Conservation (phyloP, 2,888 invertebrate genomes). For the Iselma pallidipennis region DNA sequence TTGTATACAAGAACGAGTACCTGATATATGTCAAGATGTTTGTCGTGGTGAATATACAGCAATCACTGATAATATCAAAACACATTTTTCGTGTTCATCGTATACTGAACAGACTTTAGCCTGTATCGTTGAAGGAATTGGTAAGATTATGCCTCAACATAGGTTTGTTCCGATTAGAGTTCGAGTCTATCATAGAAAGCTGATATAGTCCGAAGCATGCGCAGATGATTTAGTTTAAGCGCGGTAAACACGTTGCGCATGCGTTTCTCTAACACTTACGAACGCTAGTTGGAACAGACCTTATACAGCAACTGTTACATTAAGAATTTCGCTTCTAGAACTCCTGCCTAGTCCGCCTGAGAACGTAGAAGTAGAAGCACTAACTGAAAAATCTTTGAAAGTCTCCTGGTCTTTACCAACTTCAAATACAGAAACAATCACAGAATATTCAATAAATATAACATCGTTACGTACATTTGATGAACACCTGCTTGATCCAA, state of each 20-base stretch:
- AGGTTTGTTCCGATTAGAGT: too few relatives aligned
- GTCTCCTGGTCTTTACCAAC: conserved; percentile 72
- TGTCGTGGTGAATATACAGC: conserved; percentile 84
- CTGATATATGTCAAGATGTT: conserved; percentile 84
- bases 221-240: too few relatives aligned
- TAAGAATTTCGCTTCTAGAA: too few relatives aligned
- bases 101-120: conserved; percentile 82
- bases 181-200: too few relatives aligned
- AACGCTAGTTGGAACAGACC: too few relatives aligned
- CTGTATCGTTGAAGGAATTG: conserved; percentile 81
- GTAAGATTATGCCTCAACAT: conserved; percentile 48
- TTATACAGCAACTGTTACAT: too few relatives aligned
- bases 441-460: conserved; percentile 72
- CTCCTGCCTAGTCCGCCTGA: conserved; percentile 76
- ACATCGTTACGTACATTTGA: conserved; percentile 74
- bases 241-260: too few relatives aligned
- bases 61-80: conserved; percentile 80
- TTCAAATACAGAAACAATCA: conserved; percentile 67
- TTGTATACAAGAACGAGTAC: conserved; percentile 78
- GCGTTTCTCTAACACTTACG: too few relatives aligned
- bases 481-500: conserved; percentile 59
- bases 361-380: conserved; percentile 71
- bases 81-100: conserved; percentile 81
- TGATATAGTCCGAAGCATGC: too few relatives aligned
- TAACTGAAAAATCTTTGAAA: conserved; percentile 72